phyloP scores from a whole-genome alignment of 2,113 vertebrate genomes.

The Pavo muticus region DNA sequence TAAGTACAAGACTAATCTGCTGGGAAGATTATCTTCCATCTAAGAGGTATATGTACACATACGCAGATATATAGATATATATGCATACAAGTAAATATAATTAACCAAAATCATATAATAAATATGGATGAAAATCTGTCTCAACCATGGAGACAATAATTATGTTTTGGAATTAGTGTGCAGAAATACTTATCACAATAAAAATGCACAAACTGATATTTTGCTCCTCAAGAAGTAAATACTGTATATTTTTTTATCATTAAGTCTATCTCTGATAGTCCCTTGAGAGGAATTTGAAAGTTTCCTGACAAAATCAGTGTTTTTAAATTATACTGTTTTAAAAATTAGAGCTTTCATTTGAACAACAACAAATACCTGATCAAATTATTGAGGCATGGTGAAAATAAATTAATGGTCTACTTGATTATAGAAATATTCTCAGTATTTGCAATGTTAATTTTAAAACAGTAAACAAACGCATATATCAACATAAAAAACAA shows the following conservation, averaged over 20 bases:
- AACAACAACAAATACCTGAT: slow-evolving; percentile 47
- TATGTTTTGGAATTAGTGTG: not conserved
- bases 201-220: not conserved
- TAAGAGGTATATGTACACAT: not conserved
- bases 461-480: slow-evolving; percentile 17
- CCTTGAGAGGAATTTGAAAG: slow-evolving; percentile 24
- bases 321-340: slow-evolving; percentile 26
- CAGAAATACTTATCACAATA: slow-evolving; percentile 5
- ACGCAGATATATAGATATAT: not conserved
- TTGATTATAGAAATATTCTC: slow-evolving; percentile 26
- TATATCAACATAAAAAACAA: slow-evolving; percentile 20
- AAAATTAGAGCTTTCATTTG: slow-evolving; percentile 45
- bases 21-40: not conserved
- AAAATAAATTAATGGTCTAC: slow-evolving; percentile 53
- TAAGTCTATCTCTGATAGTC: not conserved
- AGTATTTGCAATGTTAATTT: slow-evolving; percentile 56
- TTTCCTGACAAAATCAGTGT: not conserved
- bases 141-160: not conserved
- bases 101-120: not conserved
- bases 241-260: slow-evolving; percentile 10
- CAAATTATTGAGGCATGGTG: slow-evolving; percentile 33
- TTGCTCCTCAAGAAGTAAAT: slow-evolving; percentile 19
- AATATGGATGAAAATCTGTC: not conserved
- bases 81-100: not conserved
- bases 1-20: not conserved